These are phyloP conservation scores for Doryteuthis pealeii DNA, from an alignment of 1,140 invertebrate species.

Conservation along the genomic window DNA sequence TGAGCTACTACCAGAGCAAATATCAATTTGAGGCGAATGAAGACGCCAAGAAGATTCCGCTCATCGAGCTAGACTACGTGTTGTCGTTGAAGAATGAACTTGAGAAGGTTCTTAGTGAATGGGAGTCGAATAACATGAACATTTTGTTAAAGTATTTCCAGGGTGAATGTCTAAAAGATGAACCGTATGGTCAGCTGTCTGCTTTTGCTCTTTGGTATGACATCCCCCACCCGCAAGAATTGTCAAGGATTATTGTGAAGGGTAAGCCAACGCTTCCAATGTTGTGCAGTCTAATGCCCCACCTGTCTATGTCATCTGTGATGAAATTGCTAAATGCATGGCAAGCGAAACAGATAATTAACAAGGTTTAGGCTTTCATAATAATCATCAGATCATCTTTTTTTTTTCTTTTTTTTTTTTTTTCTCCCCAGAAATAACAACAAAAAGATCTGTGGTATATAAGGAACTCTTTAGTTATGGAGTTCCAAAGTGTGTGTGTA, in stretches of 20 bases:
- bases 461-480: too few species aligned
- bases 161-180: conserved; percentile 31
- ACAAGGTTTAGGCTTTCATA: too few species aligned
- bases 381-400: too few species aligned
- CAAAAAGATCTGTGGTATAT: too few species aligned
- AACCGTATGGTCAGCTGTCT: conserved; percentile 32
- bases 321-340: conserved; percentile 38
- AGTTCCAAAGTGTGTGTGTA: not conserved
- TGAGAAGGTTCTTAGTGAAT: conserved; percentile 41
- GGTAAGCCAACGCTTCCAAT: conserved; percentile 34
- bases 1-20: conserved; percentile 40
- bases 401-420: too few species aligned
- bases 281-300: conserved; percentile 28
- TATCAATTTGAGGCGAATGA: conserved; percentile 16
- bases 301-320: conserved; percentile 29
- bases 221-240: conserved; percentile 35
- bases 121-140: conserved; percentile 41
- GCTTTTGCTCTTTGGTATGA: conserved; percentile 46
- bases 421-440: too few species aligned
- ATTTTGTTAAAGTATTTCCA: conserved; percentile 39
- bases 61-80: conserved; percentile 48
- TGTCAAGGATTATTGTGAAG: conserved; percentile 33
- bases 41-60: conserved; percentile 23
- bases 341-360: conserved; percentile 7
- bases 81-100: conserved; percentile 38